These are phyloP conservation scores for Takifugu ocellatus DNA, from an alignment of 2,797 vertebrate genomes.

Conservation along the genomic window DNA sequence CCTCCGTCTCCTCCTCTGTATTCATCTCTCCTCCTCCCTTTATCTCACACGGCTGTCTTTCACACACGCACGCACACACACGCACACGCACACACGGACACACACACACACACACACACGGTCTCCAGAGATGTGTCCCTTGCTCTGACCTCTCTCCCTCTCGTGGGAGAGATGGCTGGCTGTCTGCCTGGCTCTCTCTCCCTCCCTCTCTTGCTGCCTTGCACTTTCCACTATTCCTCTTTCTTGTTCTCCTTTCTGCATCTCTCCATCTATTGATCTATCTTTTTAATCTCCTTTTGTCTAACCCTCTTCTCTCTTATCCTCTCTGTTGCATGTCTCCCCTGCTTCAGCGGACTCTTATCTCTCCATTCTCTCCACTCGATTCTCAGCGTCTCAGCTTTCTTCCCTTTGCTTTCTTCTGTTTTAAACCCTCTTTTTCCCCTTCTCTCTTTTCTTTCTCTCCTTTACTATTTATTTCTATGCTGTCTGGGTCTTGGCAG, in stretches of 20 bases:
- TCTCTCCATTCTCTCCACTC: conserved; percentile 34
- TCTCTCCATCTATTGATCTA: conserved; percentile 60
- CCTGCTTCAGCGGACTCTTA: conserved; percentile 50
- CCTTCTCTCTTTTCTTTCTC: conserved; percentile 3
- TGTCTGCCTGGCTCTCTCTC: conserved; percentile 46
- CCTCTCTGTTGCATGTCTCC: conserved; percentile 53
- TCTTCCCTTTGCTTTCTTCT: conserved; percentile 12
- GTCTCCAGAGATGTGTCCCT: conserved; percentile 65
- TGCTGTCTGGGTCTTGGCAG: conserved; percentile 26
- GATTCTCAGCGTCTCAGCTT: conserved; percentile 10
- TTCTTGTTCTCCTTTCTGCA: conserved; percentile 38
- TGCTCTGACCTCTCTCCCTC: conserved; percentile 69
- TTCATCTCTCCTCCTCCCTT: conserved; percentile 56
- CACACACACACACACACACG: conserved; percentile 24
- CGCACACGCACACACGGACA: conserved; percentile 24
- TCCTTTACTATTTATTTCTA: conserved; percentile 28
- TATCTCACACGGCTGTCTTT: conserved; percentile 39
- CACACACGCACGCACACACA: conserved; percentile 29
- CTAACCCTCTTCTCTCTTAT: conserved; percentile 32
- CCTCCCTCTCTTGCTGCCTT: conserved; percentile 36
- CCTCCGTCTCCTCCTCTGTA: conserved; percentile 54
- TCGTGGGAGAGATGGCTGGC: conserved; percentile 62
- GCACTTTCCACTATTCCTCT: conserved; percentile 49
- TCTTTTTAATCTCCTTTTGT: conserved; percentile 61
- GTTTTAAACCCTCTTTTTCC: background rate